Conservation (phyloP, 2,797 vertebrate genomes). For the Phylloscopus collybita region DNA sequence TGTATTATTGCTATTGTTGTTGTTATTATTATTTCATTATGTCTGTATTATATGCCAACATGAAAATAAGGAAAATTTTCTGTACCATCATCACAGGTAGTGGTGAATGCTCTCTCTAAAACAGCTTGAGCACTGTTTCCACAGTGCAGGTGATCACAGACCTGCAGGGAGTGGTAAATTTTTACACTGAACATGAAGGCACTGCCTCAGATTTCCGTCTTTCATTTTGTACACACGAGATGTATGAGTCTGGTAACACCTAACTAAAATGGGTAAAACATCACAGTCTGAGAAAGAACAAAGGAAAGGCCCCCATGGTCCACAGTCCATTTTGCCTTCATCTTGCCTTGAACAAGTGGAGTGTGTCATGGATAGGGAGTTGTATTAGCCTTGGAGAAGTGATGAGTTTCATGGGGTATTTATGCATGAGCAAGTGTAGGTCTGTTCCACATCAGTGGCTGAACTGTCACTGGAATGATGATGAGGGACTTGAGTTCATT, state of each 20-base stretch:
- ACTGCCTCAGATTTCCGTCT: not conserved
- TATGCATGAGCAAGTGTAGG: not conserved
- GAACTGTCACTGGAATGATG: not conserved
- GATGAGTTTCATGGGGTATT: not conserved
- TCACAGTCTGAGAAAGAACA: not conserved
- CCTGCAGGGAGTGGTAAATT: not conserved
- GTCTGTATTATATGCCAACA: not conserved
- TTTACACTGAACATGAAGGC: not conserved
- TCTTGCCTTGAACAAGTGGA: not conserved
- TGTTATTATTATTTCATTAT: not conserved
- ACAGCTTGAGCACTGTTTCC: not conserved
- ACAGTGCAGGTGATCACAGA: not conserved
- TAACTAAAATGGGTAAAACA: not conserved
- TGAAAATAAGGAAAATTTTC: not conserved
- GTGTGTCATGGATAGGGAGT: not conserved
- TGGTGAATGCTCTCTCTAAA: not conserved
- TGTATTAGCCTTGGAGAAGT: not conserved
- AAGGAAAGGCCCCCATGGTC: not conserved
- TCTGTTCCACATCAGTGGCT: not conserved
- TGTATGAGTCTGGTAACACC: not conserved
- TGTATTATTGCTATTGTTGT: no score
- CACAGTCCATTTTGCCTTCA: not conserved
- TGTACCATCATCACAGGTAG: not conserved
- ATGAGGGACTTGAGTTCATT: not conserved
- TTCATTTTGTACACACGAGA: not conserved